phyloP scores from a whole-genome alignment of 2,888 invertebrate genomes.

The Eugnorisma glareosa region DNA sequence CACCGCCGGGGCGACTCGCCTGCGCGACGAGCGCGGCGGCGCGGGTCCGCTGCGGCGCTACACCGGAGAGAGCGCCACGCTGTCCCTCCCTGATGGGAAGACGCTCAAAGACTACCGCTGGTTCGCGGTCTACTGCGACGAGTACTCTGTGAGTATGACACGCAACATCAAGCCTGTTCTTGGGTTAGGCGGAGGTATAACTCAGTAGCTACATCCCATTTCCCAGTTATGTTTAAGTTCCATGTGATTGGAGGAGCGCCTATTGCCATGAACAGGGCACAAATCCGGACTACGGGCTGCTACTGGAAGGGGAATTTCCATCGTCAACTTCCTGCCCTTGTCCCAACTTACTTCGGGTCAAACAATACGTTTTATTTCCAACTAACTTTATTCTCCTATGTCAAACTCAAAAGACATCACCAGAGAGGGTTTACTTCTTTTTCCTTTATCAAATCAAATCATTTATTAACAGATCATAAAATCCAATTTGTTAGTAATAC shows the following conservation, averaged over 20 bases:
- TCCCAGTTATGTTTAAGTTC: background rate
- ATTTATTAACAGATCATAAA: too few relatives aligned
- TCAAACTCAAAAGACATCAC: too few relatives aligned
- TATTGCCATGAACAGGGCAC: background rate
- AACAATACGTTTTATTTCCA: background rate
- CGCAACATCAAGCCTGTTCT: background rate
- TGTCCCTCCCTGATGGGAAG: slow-evolving; percentile 96
- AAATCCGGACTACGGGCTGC: background rate
- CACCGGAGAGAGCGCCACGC: slow-evolving; percentile 94
- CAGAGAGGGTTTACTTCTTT: background rate
- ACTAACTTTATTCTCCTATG: background rate
- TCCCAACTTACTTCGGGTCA: background rate
- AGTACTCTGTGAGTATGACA: slow-evolving; percentile 93
- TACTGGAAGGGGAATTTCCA: background rate
- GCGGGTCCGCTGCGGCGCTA: slow-evolving; percentile 94
- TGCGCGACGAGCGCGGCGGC: slow-evolving; percentile 96
- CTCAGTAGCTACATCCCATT: background rate
- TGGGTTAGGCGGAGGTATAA: background rate
- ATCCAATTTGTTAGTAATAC: too few relatives aligned
- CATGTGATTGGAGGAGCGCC: background rate
- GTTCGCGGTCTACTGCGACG: slow-evolving; percentile 98
- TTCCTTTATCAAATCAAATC: too few relatives aligned
- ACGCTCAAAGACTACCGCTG: slow-evolving; percentile 95
- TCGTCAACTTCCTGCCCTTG: too few relatives aligned
- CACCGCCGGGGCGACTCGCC: slow-evolving; percentile 90